phyloP scores from a whole-genome alignment of 64 coral and sea anemone genomes.

The Orbicella faveolata region DNA sequence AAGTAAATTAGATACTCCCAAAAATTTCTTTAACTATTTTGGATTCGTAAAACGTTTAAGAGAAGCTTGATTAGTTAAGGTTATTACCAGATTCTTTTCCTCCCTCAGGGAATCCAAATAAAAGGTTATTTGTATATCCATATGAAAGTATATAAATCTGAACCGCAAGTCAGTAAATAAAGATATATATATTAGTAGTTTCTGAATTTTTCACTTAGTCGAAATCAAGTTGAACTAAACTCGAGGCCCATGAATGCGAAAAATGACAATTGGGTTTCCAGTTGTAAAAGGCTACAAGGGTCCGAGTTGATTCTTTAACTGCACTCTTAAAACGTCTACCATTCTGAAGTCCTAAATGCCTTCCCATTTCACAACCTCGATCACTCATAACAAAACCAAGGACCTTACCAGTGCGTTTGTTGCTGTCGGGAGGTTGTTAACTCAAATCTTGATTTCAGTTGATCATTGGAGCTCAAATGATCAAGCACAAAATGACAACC shows the following conservation, averaged over 20 bases:
- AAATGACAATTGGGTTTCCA: not conserved
- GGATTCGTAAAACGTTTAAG: not conserved
- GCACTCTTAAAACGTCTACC: not conserved
- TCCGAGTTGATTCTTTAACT: not conserved
- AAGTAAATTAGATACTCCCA: conserved; percentile 10
- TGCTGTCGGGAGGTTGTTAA: not conserved
- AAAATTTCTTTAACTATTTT: not conserved
- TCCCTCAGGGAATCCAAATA: not conserved
- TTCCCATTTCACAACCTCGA: not conserved
- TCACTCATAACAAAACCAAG: not conserved
- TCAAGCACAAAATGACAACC: not conserved
- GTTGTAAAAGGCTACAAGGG: not conserved
- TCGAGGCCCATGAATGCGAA: not conserved
- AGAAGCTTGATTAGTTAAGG: not conserved
- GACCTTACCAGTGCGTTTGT: not conserved
- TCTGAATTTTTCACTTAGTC: not conserved
- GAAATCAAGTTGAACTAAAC: not conserved
- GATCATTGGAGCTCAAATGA: not conserved
- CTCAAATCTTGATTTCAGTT: not conserved
- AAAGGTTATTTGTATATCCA: not conserved
- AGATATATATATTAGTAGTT: too few species aligned
- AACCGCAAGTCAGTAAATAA: not conserved
- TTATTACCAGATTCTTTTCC: not conserved
- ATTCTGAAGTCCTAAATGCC: not conserved
- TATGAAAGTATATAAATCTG: not conserved